Conservation (phyloP, 23 tunicate genomes). For the Styela clava region DNA sequence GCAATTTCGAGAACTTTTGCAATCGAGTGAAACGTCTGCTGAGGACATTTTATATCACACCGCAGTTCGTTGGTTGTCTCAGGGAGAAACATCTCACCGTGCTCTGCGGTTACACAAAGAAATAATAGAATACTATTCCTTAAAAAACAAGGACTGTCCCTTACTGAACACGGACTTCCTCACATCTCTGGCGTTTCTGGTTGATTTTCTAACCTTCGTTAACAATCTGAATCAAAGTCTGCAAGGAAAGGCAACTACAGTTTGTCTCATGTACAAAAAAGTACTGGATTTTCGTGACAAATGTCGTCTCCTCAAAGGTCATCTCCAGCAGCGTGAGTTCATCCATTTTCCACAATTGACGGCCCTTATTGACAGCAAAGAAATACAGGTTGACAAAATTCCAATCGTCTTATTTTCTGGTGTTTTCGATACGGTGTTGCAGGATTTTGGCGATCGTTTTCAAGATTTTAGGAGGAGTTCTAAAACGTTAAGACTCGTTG, state of each 20-base stretch:
- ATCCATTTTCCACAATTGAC: too few species aligned
- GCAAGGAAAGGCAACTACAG: too few species aligned
- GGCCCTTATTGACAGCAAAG: too few species aligned
- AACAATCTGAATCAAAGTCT: too few species aligned
- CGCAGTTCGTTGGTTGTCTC: conserved; percentile 51
- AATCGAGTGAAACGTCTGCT: conserved; percentile 21
- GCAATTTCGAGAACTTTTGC: conserved; percentile 40
- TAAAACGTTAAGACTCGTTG: conserved; percentile 30
- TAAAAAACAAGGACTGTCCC: conserved; percentile 6
- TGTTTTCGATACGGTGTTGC: conserved; percentile 48
- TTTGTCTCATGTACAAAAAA: too few species aligned
- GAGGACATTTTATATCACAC: conserved; percentile 40
- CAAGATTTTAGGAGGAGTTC: conserved; percentile 49
- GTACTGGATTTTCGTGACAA: too few species aligned
- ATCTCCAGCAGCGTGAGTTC: too few species aligned
- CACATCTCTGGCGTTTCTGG: conserved; percentile 41
- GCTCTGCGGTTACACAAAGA: conserved; percentile 8
- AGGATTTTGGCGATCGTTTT: conserved; percentile 26
- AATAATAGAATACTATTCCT: conserved; percentile 12
- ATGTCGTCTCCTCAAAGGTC: too few species aligned
- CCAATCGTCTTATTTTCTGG: conserved; percentile 35
- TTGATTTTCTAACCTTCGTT: conserved; percentile 36
- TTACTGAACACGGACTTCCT: not conserved
- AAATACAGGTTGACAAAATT: too few species aligned
- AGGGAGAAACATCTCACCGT: conserved; percentile 34